phyloP scores from a whole-genome alignment of 2,888 invertebrate genomes.

The Drosophila hamatofila region DNA sequence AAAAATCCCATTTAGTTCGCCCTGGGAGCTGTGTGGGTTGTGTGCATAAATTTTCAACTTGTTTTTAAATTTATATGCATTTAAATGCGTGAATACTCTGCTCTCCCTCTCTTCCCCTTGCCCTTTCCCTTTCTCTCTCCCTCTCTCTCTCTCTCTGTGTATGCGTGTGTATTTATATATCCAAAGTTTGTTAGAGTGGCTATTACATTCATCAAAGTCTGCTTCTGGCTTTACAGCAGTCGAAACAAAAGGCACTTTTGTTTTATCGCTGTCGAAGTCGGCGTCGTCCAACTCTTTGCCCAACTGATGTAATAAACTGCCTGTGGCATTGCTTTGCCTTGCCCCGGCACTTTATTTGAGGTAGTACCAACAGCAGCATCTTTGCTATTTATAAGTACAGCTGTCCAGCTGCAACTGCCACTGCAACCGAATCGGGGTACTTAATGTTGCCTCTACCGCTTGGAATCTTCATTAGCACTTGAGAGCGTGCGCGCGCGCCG shows the following conservation, averaged over 20 bases:
- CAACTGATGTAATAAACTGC: slow-evolving; percentile 56
- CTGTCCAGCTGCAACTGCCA: slow-evolving; percentile 11
- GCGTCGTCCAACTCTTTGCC: slow-evolving; percentile 29
- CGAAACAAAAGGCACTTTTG: slow-evolving; percentile 50
- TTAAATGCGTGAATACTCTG: slow-evolving; percentile 30
- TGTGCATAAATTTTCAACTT: slow-evolving; percentile 47
- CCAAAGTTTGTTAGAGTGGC: slow-evolving; percentile 7
- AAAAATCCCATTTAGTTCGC: slow-evolving; percentile 30
- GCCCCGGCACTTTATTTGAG: slow-evolving; percentile 37
- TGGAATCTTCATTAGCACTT: slow-evolving; percentile 56
- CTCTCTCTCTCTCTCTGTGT: neutral
- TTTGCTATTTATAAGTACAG: slow-evolving; percentile 54
- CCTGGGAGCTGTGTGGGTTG: slow-evolving; percentile 51
- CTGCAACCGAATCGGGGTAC: slow-evolving; percentile 7
- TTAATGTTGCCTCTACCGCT: slow-evolving; percentile 7
- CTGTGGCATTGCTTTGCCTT: too few relatives aligned
- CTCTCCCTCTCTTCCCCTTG: neutral
- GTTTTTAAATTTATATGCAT: slow-evolving; percentile 39
- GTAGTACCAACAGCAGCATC: slow-evolving; percentile 42
- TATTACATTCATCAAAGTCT: slow-evolving; percentile 67
- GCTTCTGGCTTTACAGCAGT: slow-evolving; percentile 8
- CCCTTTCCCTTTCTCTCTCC: neutral
- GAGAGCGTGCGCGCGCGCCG: slow-evolving; percentile 28
- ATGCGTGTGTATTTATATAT: slow-evolving; percentile 12
- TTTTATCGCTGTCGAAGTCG: slow-evolving; percentile 44